These are phyloP conservation scores for Sitta carolinensis DNA, from an alignment of 2,797 vertebrate genomes.

Conservation along the genomic window DNA sequence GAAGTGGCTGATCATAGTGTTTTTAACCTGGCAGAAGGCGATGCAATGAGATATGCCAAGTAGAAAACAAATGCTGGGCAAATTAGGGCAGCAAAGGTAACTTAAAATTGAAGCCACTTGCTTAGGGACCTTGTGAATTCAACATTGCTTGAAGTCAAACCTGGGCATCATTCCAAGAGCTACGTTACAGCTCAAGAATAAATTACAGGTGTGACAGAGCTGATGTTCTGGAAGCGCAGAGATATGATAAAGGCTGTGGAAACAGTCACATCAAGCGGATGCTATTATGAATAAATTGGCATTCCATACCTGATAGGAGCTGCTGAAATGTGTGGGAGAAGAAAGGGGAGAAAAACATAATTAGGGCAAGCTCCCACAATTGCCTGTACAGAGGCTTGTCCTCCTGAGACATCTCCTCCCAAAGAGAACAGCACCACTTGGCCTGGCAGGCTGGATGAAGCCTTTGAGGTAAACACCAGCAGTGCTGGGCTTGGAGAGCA, in stretches of 20 bases:
- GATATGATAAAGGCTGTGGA: conserved; percentile 16
- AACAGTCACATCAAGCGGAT: conserved; percentile 28
- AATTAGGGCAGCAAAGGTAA: conserved; percentile 28
- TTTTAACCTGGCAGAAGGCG: neutral
- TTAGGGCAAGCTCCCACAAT: neutral
- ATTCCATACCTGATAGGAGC: neutral
- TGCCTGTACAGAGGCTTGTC: neutral
- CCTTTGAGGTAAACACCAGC: neutral
- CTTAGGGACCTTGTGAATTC: conserved; percentile 46
- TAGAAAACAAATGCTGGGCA: neutral
- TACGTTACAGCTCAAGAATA: conserved; percentile 35
- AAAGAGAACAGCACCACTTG: neutral
- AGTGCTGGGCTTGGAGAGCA: neutral
- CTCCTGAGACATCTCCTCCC: neutral
- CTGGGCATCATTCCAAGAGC: conserved; percentile 53
- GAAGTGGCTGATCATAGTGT: neutral
- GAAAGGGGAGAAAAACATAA: neutral
- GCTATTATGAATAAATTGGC: conserved; percentile 35
- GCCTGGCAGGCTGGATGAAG: neutral
- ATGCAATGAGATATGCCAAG: neutral
- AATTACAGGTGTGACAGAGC: conserved; percentile 63
- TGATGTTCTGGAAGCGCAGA: conserved; percentile 44
- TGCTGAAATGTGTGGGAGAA: neutral
- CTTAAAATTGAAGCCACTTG: conserved; percentile 4
- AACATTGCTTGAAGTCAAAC: conserved; percentile 27